A percentile compares a stretch with the other conserved stretches of the same genome.
Conservation (phyloP, 2,888 invertebrate genomes). For the Lochmaea crataegi region DNA sequence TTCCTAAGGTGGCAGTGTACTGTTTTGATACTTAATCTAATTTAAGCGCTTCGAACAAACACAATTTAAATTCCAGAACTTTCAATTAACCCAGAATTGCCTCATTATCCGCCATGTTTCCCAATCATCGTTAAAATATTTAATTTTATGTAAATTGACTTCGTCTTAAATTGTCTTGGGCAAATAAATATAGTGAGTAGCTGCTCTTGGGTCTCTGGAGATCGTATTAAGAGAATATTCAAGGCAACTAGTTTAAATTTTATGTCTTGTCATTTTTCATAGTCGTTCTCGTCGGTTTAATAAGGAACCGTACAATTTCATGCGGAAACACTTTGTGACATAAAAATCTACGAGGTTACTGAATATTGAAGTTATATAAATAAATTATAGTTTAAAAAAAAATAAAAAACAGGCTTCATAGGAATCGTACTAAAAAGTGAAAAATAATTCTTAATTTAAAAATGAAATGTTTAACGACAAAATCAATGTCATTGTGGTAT, state of each 20-base stretch:
- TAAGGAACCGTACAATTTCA: not conserved
- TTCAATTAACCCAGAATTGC: constrained; percentile 14
- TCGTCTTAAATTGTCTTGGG: constrained; percentile 28
- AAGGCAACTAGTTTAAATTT: constrained; percentile 9
- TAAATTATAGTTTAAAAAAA: no score
- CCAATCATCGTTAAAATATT: constrained; percentile 11
- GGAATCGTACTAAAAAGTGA: no score
- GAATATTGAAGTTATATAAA: no score
- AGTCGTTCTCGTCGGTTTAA: not conserved
- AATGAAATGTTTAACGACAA: no score
- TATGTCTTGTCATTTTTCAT: not conserved
- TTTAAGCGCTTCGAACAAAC: not conserved
- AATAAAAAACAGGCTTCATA: no score
- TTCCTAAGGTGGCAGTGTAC: not conserved
- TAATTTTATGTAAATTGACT: constrained; percentile 36
- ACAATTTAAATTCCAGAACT: constrained; percentile 12
- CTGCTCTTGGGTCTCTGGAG: constrained; percentile 8
- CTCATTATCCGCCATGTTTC: constrained; percentile 17
- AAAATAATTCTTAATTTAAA: no score
- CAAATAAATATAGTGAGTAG: constrained; percentile 25
- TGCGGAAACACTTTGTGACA: not conserved
- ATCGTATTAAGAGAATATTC: constrained; percentile 16
- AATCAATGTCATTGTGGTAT: no score
- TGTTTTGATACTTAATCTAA: constrained; percentile 1
- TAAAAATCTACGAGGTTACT: no score